Evolutionary conservation across 2,113 vertebrate genomes (phyloP).

Genomic region (Mesocricetus auratus): DNA sequence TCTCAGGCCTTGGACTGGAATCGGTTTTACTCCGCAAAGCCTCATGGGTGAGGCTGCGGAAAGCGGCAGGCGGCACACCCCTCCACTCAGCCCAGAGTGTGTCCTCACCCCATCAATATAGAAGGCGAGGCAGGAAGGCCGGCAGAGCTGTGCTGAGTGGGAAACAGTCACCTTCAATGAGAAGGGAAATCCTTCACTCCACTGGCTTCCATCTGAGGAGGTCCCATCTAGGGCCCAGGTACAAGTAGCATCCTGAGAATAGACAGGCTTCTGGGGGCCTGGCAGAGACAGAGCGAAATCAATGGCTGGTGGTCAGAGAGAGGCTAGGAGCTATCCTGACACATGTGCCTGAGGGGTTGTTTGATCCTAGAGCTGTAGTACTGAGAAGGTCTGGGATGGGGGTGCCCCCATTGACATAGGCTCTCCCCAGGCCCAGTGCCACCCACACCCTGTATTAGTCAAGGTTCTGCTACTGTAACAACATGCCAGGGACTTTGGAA

Average conservation of each 20-base stretch:
- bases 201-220: neutral
- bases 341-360: rapidly evolving
- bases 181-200: neutral
- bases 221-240: neutral
- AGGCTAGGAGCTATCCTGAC: neutral
- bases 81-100: neutral
- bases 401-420: neutral
- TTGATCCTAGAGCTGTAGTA: neutral
- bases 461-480: neutral
- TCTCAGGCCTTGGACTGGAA: neutral
- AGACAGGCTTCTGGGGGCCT: neutral
- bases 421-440: too few relatives aligned
- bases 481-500: neutral
- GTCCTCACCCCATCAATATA: neutral
- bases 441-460: neutral
- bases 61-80: neutral
- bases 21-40: neutral
- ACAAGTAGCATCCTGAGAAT: neutral
- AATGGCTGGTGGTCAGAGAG: neutral
- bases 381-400: neutral
- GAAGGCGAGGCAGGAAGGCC: neutral
- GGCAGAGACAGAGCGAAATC: neutral
- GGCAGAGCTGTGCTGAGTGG: neutral
- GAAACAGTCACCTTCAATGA: neutral
- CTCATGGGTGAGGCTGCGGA: neutral